These are phyloP conservation scores for Ceratotherium simum DNA, from an alignment of 2,113 vertebrate species.

Conservation along the genomic window DNA sequence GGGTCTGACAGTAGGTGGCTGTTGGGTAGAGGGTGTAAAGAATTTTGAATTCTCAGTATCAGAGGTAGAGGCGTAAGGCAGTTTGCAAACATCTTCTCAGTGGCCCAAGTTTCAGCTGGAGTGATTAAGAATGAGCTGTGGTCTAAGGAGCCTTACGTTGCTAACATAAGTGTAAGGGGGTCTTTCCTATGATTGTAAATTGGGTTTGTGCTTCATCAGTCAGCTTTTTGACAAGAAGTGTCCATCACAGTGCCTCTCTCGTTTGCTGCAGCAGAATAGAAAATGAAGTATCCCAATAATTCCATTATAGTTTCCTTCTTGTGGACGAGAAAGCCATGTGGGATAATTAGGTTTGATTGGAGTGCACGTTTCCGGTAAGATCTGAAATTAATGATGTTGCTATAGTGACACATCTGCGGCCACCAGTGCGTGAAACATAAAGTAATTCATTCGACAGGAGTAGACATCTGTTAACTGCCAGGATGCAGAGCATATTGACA, in stretches of 20 bases:
- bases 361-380: constrained; percentile 94
- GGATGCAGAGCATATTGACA: constrained; percentile 90
- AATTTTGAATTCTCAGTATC: neutral
- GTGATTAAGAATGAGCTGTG: constrained; percentile 89
- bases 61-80: neutral
- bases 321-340: constrained; percentile 97
- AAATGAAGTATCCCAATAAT: constrained; percentile 96
- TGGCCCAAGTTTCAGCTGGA: constrained; percentile 70
- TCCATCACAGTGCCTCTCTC: constrained; percentile 93
- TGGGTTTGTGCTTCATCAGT: constrained; percentile 95
- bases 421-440: constrained; percentile 93
- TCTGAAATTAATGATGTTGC: constrained; percentile 97
- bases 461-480: constrained; percentile 94
- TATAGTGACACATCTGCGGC: constrained; percentile 95
- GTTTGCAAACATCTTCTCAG: constrained; percentile 49
- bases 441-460: constrained; percentile 91
- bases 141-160: constrained; percentile 90
- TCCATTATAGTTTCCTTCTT: constrained; percentile 96
- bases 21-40: neutral
- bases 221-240: constrained; percentile 95
- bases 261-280: constrained; percentile 90
- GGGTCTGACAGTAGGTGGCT: neutral
- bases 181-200: constrained; percentile 94
- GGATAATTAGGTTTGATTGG: constrained; percentile 99
- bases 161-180: constrained; percentile 93